Percentiles rank a stretch among this genome's conserved stretches.
Conservation (phyloP, 2,888 invertebrate genomes). For the Dendrolimus pini region DNA sequence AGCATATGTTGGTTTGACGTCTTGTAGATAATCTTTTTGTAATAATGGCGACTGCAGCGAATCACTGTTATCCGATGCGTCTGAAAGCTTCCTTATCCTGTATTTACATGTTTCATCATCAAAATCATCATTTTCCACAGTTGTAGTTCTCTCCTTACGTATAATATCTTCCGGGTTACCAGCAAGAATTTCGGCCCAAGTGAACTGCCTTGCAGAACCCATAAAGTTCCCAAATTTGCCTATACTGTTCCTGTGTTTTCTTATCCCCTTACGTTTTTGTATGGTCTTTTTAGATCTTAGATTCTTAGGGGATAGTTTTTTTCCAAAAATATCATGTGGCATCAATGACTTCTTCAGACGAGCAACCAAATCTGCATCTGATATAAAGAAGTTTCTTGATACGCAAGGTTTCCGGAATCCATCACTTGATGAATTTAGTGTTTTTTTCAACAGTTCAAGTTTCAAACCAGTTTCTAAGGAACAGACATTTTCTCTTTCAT, state of each 20-base stretch:
- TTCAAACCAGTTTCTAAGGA: slow-evolving; percentile 62
- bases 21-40: slow-evolving; percentile 64
- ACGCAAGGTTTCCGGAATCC: slow-evolving; percentile 63
- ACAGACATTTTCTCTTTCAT: slow-evolving; percentile 60
- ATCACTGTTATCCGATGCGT: slow-evolving; percentile 52
- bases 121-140: slow-evolving; percentile 25
- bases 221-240: slow-evolving; percentile 72
- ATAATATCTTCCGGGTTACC: slow-evolving; percentile 80
- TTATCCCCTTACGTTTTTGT: slow-evolving; percentile 60
- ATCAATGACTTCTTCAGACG: slow-evolving; percentile 65
- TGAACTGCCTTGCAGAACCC: slow-evolving; percentile 74
- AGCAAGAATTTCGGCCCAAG: slow-evolving; percentile 81
- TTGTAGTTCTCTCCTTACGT: slow-evolving; percentile 59
- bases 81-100: slow-evolving; percentile 61
- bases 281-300: slow-evolving; percentile 76
- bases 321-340: slow-evolving; percentile 67
- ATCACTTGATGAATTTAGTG: slow-evolving; percentile 61
- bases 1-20: slow-evolving; percentile 81
- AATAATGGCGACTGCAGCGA: slow-evolving; percentile 47
- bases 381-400: slow-evolving; percentile 66
- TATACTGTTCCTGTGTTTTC: slow-evolving; percentile 57
- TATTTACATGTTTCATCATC: slow-evolving; percentile 59
- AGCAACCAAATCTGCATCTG: slow-evolving; percentile 63
- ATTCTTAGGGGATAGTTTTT: slow-evolving; percentile 79
- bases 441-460: slow-evolving; percentile 58